phyloP scores from a whole-genome alignment of 2,113 vertebrate species.

The Hippocampus abdominalis region DNA sequence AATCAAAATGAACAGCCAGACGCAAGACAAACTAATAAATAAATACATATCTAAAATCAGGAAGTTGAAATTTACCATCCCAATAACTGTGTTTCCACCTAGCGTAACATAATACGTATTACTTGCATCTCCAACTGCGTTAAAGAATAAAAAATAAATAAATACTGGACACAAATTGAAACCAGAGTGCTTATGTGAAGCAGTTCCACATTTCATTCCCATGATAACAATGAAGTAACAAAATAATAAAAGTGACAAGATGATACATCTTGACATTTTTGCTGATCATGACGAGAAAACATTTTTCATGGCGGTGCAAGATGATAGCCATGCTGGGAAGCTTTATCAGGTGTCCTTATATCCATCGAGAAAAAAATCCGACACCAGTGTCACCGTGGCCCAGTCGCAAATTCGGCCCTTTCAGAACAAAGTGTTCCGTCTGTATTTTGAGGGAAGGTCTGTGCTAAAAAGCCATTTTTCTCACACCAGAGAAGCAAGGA shows the following conservation, averaged over 20 bases:
- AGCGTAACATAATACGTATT: too few relatives aligned
- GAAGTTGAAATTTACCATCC: not conserved
- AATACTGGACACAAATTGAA: too few relatives aligned
- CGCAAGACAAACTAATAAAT: not conserved
- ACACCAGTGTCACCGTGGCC: constrained; percentile 36
- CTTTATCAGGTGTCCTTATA: constrained; percentile 40
- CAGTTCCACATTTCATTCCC: too few relatives aligned
- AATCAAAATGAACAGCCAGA: not conserved
- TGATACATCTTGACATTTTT: constrained; percentile 39
- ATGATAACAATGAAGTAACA: too few relatives aligned
- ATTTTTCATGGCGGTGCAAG: constrained; percentile 35
- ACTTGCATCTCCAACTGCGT: too few relatives aligned
- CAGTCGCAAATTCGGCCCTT: constrained; percentile 37
- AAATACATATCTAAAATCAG: not conserved
- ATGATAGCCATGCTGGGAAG: constrained; percentile 37
- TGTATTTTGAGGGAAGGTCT: constrained; percentile 2
- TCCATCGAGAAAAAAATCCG: constrained; percentile 26
- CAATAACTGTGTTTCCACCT: not conserved
- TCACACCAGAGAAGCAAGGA: not conserved
- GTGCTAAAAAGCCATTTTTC: constrained; percentile 23
- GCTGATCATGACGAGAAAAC: constrained; percentile 27
- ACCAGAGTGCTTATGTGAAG: too few relatives aligned
- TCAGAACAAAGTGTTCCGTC: constrained; percentile 41
- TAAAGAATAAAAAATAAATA: too few relatives aligned
- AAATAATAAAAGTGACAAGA: constrained; percentile 46